These are phyloP conservation scores for Eptatretus burgeri DNA, from an alignment of 2,113 vertebrate species.

Conservation along the genomic window DNA sequence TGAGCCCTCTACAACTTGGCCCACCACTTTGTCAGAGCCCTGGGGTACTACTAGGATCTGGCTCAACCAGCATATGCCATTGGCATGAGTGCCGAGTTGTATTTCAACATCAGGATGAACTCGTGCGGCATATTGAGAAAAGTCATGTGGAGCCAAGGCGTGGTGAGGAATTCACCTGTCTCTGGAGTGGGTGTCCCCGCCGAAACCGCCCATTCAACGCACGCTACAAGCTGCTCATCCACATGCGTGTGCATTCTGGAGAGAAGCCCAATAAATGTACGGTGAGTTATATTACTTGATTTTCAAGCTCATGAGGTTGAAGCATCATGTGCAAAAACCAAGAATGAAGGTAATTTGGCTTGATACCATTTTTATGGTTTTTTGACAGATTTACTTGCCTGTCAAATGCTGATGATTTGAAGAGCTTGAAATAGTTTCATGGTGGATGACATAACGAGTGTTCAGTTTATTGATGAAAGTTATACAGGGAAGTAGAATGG, in stretches of 20 bases:
- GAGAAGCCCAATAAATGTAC: conserved; percentile 99
- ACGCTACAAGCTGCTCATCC: conserved; percentile 96
- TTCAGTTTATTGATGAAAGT: no score
- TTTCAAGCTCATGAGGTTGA: no score
- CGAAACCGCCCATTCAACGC: conserved; percentile 96
- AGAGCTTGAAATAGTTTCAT: no score
- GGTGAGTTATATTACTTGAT: conserved; percentile 31
- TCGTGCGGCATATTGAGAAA: conserved; percentile 96
- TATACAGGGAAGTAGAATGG: no score
- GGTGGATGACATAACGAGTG: no score
- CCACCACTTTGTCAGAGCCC: no score
- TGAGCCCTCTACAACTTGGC: no score
- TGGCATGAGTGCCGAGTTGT: conserved; percentile 91
- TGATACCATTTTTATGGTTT: no score
- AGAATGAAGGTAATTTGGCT: no score
- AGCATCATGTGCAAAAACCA: no score
- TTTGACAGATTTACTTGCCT: no score
- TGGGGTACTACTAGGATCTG: background rate
- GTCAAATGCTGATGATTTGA: no score
- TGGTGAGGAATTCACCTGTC: conserved; percentile 96
- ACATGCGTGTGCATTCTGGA: conserved; percentile 96
- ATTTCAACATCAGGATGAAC: conserved; percentile 82
- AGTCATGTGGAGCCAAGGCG: conserved; percentile 91
- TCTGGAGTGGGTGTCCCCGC: conserved; percentile 84
- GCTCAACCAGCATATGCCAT: conserved; percentile 31